phyloP scores from a whole-genome alignment of 1,140 invertebrate species.

The Ridgeia piscesae region DNA sequence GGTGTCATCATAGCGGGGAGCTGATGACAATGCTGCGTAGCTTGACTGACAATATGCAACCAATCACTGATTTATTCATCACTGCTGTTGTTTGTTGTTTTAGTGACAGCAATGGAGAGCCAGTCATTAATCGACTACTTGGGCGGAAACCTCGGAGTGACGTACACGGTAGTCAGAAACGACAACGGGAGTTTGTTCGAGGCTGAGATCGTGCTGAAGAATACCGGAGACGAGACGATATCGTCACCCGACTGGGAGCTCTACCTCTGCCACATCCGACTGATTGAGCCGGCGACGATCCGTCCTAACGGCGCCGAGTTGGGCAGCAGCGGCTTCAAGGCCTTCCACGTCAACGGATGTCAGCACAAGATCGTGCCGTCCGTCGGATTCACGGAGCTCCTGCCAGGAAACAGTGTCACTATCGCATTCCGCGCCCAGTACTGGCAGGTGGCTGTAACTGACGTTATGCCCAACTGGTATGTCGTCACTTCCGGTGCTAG shows the following conservation, averaged over 20 bases:
- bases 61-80: not conserved
- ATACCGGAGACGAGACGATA: not conserved
- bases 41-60: no score
- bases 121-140: conserved; percentile 11
- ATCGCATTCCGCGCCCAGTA: not conserved
- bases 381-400: not conserved
- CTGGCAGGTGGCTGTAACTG: not conserved
- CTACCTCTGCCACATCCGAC: not conserved
- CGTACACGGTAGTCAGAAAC: not conserved
- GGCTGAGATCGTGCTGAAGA: not conserved
- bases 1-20: no score
- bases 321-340: not conserved
- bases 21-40: not conserved
- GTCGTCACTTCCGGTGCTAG: not conserved
- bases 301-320: not conserved
- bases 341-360: not conserved
- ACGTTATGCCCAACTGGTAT: conserved; percentile 20
- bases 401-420: not conserved
- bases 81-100: not conserved
- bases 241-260: not conserved
- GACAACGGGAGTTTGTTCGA: not conserved
- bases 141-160: not conserved
- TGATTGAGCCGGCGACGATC: not conserved
- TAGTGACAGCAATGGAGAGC: not conserved
- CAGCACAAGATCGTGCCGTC: not conserved